phyloP scores from a whole-genome alignment of 2,888 invertebrate species.

The Malthinus flaveolus region DNA sequence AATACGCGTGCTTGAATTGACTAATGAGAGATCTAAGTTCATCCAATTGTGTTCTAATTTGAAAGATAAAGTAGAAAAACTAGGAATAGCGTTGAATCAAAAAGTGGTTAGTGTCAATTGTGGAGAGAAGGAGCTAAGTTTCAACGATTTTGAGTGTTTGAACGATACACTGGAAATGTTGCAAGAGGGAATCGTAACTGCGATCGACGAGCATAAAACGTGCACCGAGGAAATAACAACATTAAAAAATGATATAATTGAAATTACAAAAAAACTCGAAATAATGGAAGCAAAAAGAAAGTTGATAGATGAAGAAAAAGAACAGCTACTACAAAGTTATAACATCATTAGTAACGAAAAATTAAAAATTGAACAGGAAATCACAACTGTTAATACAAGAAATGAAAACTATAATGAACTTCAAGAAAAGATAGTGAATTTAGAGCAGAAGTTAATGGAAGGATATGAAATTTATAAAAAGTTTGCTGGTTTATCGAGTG shows the following conservation, averaged over 20 bases:
- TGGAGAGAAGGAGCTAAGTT: slow-evolving; percentile 25
- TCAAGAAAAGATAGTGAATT: slow-evolving; percentile 34
- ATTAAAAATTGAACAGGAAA: slow-evolving; percentile 1
- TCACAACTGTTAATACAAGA: neutral
- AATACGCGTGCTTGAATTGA: slow-evolving; percentile 21
- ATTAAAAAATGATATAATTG: slow-evolving; percentile 38
- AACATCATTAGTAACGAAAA: slow-evolving; percentile 46
- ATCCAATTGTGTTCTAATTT: slow-evolving; percentile 10
- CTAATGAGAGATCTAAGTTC: slow-evolving; percentile 27
- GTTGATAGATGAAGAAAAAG: slow-evolving; percentile 25
- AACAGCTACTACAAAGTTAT: slow-evolving; percentile 38
- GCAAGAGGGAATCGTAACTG: neutral
- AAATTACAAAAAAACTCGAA: slow-evolving; percentile 38
- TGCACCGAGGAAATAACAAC: slow-evolving; percentile 21
- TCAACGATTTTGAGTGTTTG: slow-evolving; percentile 22
- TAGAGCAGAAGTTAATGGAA: slow-evolving; percentile 30
- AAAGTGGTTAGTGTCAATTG: slow-evolving; percentile 25
- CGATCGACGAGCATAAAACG: slow-evolving; percentile 6
- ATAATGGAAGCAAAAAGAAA: slow-evolving; percentile 39
- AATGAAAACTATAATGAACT: slow-evolving; percentile 11
- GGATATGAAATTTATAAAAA: slow-evolving; percentile 30
- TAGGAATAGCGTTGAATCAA: slow-evolving; percentile 6
- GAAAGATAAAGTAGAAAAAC: slow-evolving; percentile 9
- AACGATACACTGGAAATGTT: slow-evolving; percentile 33
- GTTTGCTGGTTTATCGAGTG: slow-evolving; percentile 30